phyloP scores from a whole-genome alignment of 2,113 vertebrate species.

The Sardina pilchardus region DNA sequence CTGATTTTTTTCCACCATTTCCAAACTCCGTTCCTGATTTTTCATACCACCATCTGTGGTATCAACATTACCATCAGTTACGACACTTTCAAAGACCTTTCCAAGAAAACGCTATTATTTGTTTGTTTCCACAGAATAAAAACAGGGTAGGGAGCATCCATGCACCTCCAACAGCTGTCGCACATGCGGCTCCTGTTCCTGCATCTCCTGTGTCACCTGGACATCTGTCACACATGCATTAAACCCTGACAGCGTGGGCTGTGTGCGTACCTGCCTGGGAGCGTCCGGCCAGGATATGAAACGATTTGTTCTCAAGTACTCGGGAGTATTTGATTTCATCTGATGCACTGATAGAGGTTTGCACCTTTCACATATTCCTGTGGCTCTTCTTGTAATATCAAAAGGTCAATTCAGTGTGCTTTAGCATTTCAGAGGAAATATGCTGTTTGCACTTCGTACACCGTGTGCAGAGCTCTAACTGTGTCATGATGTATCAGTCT shows the following conservation, averaged over 20 bases:
- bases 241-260: not conserved
- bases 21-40: no score
- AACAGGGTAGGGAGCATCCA: not conserved
- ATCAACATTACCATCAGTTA: no score
- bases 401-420: not conserved
- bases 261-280: not conserved
- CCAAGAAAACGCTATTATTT: no score
- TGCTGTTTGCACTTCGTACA: not conserved
- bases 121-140: not conserved
- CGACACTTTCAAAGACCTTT: no score
- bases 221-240: not conserved
- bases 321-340: not conserved
- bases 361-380: not conserved
- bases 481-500: not conserved
- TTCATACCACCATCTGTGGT: no score
- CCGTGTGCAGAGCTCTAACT: not conserved
- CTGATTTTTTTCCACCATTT: no score
- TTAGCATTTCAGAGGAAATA: not conserved
- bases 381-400: no score
- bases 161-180: not conserved
- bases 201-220: not conserved
- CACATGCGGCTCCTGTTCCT: not conserved
- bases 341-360: not conserved
- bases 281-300: not conserved
- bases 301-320: not conserved